These are phyloP conservation scores for Uromys caudimaculatus DNA, from an alignment of 2,797 vertebrate species.

Conservation along the genomic window DNA sequence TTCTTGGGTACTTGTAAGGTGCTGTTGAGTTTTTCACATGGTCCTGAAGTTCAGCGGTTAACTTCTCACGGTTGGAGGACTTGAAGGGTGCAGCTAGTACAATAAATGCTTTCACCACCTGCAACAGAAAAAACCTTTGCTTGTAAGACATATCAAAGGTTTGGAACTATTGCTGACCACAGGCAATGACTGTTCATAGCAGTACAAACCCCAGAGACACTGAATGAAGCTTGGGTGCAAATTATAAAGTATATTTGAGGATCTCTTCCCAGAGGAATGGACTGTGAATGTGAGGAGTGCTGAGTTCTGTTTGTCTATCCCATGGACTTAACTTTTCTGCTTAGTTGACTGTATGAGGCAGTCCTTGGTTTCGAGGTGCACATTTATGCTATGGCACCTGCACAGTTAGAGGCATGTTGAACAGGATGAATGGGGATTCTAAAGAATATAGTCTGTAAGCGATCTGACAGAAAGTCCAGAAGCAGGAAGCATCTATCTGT, in stretches of 20 bases:
- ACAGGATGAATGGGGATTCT: neutral
- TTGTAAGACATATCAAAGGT: constrained; percentile 49
- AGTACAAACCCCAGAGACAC: neutral
- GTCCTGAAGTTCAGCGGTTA: constrained; percentile 88
- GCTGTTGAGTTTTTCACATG: constrained; percentile 91
- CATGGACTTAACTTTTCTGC: neutral
- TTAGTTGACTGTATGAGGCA: neutral
- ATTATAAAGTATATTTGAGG: neutral
- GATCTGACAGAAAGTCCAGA: neutral
- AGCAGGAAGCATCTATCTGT: neutral
- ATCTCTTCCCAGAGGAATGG: neutral
- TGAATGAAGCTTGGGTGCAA: neutral
- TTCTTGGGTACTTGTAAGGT: constrained; percentile 92
- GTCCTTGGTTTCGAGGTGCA: neutral
- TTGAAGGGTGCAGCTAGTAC: constrained; percentile 88
- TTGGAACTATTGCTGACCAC: neutral
- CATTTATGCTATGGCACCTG: neutral
- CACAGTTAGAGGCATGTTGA: neutral
- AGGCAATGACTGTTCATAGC: neutral
- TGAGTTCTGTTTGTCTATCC: neutral
- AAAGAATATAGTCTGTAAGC: neutral
- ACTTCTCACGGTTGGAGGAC: constrained; percentile 82
- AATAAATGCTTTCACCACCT: constrained; percentile 92
- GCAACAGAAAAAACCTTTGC: constrained; percentile 46
- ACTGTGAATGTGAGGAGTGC: neutral